Evolutionary conservation across 35 echinoderm and acorn worm species (phyloP), one percentile per base, ranked within the genome.

Genomic region (Ophiothrix spiculata): DNA sequence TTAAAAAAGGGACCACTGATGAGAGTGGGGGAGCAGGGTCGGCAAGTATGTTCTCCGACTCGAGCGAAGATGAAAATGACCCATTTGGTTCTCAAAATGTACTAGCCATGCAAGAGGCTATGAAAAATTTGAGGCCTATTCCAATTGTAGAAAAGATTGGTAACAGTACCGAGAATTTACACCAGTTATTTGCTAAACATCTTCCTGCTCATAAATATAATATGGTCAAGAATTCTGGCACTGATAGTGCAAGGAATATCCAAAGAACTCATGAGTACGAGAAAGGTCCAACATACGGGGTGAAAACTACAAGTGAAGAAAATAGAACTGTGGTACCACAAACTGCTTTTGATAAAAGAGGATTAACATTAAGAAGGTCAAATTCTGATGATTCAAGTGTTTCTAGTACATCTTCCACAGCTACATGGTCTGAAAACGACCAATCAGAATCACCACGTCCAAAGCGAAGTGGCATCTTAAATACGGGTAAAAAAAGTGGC

Each of bases 301-400:
- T 75, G 37, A 86, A 77, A 74, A 77, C 34, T 10, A 63, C 36
- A 32, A 36, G 42, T 12, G 16, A 37, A 16, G 84, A 77, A 31
- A 74, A 77, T 15, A 17, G 35, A 11, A 60, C 21, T 35, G 54
- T 86, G 10, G 36, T 63, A 17, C 23, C 19, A 21, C 64, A 39
- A 13, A 35, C 25, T 15, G 35, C 28, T 37, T 32, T 35, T 39
- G 39, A 32, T 34, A 86, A 37, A 16, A 39, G 42, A 75, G 69
- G 64, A 23, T 13, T 69, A 34, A 63, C 73, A 31, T 35, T 35
- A 32, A 73, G 84, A 17, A 33, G 88, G 32, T 40, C 84, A 19
- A 83, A 83, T 32, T 90, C 88, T n/a, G 81, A 90, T 74, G 81
- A 90, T 74, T 90, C 88, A 0, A 90, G 88, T 60, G 60, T 79